Conservation (phyloP, 2,888 invertebrate species). For the Trichopria drosophilae region DNA sequence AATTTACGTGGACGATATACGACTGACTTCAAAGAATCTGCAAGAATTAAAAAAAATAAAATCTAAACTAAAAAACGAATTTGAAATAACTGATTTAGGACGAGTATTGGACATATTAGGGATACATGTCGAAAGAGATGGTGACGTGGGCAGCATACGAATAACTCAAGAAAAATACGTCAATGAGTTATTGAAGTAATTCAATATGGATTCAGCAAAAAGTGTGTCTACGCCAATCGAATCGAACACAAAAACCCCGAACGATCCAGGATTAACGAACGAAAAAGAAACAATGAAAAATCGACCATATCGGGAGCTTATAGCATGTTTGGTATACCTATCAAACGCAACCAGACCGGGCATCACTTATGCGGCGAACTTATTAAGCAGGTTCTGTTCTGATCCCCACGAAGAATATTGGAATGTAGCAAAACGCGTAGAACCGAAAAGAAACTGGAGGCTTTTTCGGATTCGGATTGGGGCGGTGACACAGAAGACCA, state of each 20-base stretch:
- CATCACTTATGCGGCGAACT: slow-evolving; percentile 27
- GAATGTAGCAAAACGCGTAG: slow-evolving; percentile 30
- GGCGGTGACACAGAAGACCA: slow-evolving; percentile 31
- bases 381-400: slow-evolving; percentile 25
- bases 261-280: slow-evolving; percentile 2
- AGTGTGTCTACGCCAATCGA: slow-evolving; percentile 30
- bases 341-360: slow-evolving; percentile 30
- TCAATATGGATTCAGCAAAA: slow-evolving; percentile 19
- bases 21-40: too few relatives aligned
- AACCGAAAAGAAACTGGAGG: slow-evolving; percentile 13
- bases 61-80: slow-evolving; percentile 17
- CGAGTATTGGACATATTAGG: slow-evolving; percentile 2
- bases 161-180: too few relatives aligned
- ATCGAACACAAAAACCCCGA: slow-evolving; percentile 21
- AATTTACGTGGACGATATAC: slow-evolving; percentile 28
- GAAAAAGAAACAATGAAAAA: slow-evolving; percentile 22
- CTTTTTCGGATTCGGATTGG: slow-evolving; percentile 34
- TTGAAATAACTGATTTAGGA: slow-evolving; percentile 24
- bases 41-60: slow-evolving; percentile 14
- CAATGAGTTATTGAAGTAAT: slow-evolving; percentile 22
- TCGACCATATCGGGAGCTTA: slow-evolving; percentile 28
- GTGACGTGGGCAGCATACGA: too few relatives aligned
- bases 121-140: too few relatives aligned
- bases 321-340: slow-evolving; percentile 30
- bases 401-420: slow-evolving; percentile 24